phyloP scores from a whole-genome alignment of 2,113 vertebrate genomes.

The Oncorhynchus kisutch region DNA sequence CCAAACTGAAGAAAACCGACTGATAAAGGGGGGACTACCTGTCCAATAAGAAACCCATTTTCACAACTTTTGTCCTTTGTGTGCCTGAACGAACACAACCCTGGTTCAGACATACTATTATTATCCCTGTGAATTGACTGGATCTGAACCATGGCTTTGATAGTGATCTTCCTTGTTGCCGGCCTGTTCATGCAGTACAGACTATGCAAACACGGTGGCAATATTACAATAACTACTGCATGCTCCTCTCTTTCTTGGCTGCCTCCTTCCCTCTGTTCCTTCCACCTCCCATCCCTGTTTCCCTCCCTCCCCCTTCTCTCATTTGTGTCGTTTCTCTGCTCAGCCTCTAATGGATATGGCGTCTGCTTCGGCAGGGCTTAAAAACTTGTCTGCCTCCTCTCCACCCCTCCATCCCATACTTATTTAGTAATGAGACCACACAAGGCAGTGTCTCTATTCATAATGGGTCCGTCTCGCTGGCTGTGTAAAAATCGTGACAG shows the following conservation, averaged over 20 bases:
- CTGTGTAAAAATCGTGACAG: constrained; percentile 60
- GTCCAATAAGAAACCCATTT: too few relatives aligned
- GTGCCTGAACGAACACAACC: not conserved
- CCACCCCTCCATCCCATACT: constrained; percentile 65
- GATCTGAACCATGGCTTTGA: constrained; percentile 25
- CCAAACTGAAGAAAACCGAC: not conserved
- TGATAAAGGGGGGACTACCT: too few relatives aligned
- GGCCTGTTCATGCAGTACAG: constrained; percentile 47
- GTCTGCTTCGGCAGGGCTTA: constrained; percentile 71
- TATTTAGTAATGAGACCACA: constrained; percentile 81
- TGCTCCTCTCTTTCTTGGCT: constrained; percentile 33
- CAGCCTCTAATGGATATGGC: constrained; percentile 77
- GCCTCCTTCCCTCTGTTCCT: not conserved
- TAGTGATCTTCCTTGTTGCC: constrained; percentile 24
- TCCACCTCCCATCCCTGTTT: not conserved
- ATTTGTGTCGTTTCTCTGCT: constrained; percentile 72
- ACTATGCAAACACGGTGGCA: constrained; percentile 63
- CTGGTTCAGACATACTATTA: not conserved
- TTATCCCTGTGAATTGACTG: constrained; percentile 11
- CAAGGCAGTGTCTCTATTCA: constrained; percentile 75
- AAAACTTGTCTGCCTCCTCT: constrained; percentile 76
- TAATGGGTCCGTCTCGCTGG: constrained; percentile 72
- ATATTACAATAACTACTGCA: constrained; percentile 65
- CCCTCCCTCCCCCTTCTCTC: constrained; percentile 6
- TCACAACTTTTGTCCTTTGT: too few relatives aligned